Evolutionary conservation across 2,797 vertebrate genomes (phyloP).

Genomic region (Peromyscus nudipes): DNA sequence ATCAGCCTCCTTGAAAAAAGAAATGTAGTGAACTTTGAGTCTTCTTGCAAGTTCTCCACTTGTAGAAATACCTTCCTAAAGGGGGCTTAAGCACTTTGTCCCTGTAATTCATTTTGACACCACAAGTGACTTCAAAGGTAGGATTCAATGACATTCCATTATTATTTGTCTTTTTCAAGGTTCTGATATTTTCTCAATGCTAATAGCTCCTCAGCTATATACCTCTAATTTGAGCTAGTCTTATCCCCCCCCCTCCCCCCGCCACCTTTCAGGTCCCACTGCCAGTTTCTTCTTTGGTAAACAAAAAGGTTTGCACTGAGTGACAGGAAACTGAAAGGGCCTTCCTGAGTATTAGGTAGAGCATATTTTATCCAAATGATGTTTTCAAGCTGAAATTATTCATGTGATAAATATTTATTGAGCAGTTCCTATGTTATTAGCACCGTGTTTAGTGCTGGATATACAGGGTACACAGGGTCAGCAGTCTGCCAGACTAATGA

Average conservation of each 20-base stretch:
- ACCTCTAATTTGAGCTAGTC: neutral
- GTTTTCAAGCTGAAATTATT: constrained; percentile 56
- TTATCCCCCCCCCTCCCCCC: neutral
- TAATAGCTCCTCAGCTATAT: neutral
- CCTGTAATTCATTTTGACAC: constrained; percentile 9
- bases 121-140: constrained; percentile 46
- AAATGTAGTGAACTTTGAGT: neutral
- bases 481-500: neutral
- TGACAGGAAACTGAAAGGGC: neutral
- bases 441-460: neutral
- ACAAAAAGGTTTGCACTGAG: neutral
- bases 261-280: neutral
- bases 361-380: constrained; percentile 7
- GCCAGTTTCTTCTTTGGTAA: constrained; percentile 26
- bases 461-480: neutral
- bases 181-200: constrained; percentile 36
- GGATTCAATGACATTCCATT: neutral
- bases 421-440: constrained; percentile 4
- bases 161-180: neutral
- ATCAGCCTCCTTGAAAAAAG: neutral
- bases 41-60: neutral
- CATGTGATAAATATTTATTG: constrained; percentile 15
- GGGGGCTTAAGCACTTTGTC: constrained; percentile 7
- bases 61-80: neutral
- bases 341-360: constrained; percentile 1